Evolutionary conservation across 2,797 vertebrate genomes (phyloP), one percentile per base, ranked within the genome.

Genomic region (Sandelia bainsii): DNA sequence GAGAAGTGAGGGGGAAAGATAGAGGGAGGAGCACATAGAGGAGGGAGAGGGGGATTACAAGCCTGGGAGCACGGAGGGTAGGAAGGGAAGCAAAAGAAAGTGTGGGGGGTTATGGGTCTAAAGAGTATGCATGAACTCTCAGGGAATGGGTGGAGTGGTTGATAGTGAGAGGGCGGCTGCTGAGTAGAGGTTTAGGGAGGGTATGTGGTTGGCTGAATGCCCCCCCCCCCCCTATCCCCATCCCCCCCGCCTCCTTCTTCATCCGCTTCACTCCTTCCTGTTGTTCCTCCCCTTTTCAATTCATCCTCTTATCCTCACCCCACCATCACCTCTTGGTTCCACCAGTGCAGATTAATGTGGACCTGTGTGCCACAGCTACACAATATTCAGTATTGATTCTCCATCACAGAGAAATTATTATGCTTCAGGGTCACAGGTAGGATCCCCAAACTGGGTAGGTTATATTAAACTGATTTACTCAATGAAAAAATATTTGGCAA

Each of bases 251-350:
- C 57, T 48, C 34, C 58, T 62, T 46, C 72, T 77, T 79, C 81
- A 77, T 74, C 75, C 63, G 61, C 64, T 69, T 75, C 71, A 72
- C 56, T 67, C 65, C 49, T 68, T 83, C 53, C 58, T 32, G 32
- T 60, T 62, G 60, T 62, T 66, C 51, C 54, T 65, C 58, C 62
- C 65, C 73, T 60, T 77, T 62, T 65, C 62, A 56, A 83, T 82
- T 90, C 84, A 81, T 86, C 82, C 79, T 85, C 77, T 69, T 86
- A 81, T 87, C 79, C 82, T 80, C 75, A 80, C 67, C 81, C 83
- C 59, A 77, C 58, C 75, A 77, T 79, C 78, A 85, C 69, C 69
- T 79, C 82, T 80, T 75, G 66, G 76, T 80, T 76, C 70, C 57
- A 81, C 69, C 76, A 72, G 58, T 57, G 64, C 76, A 78, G 75